Base-by-base conservation (phyloP, 2,797 vertebrate genomes). In the Tiaroga cobitis region DNA sequence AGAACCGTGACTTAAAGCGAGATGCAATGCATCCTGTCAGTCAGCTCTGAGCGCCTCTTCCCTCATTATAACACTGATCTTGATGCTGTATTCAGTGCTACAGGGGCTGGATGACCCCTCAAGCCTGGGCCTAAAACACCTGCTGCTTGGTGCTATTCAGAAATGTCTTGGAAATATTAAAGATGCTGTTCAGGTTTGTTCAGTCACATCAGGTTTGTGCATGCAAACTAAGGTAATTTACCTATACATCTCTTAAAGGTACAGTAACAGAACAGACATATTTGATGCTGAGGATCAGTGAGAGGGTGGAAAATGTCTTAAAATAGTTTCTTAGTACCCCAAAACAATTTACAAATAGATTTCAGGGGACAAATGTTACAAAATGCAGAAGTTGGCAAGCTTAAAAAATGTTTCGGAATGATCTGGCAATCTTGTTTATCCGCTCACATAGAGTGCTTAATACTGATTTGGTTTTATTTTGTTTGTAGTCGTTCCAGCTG, bases 61-160 rank as follows among this genome's bases (percentile, higher is more conserved):
- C 11, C 41, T 7, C 9, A 75, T 39, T 18, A 7, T 83, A 56
- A 54, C 24, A 5, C 21, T 68, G 11, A 69, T 67, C 37, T 59
- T 70, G 49, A 37, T 74, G 34, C 19, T 68, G 37, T 67, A 8
- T 92, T 54, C 84, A 99, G 98, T 97, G 88, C 96, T 99, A 88
- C 97, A 99, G 85, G 95, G 94, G 80, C 95, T 99, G 79, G 95
- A 96, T 3, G 97, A 99, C 75, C 89, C 95, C 15, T 95, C 96
- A 0, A 96, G 95, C 67, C 82, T 93, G 61, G 98, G 97, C 83
- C 92, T 99, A 89, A 99, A 96, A 93, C 96, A 98, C 92, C 95
- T 99, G 89, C 96, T 99, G 16, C 97, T 99, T 70, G 98, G 98
- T 92, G 96, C 98, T 94, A 97, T 99, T 90, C 97, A 96, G 92